Evolutionary conservation across 1,140 invertebrate species (phyloP), one percentile per base, ranked within the genome.

Genomic region (Apis laboriosa): DNA sequence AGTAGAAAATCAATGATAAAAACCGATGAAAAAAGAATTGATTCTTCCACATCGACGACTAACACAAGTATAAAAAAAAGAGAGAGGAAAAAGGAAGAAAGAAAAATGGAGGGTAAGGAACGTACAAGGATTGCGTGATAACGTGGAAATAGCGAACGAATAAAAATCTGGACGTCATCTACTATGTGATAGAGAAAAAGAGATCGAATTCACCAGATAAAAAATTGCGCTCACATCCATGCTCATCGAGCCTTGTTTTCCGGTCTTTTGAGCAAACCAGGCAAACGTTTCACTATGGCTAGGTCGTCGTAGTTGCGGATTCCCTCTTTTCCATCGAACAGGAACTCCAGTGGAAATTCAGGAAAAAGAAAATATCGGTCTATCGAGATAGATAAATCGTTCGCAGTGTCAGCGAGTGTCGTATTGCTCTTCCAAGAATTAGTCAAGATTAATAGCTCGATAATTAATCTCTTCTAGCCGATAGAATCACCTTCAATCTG

Each of bases 191-290:
- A 7, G n/a, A 12, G 24, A 2, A 8, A 51, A 51, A 17, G 55
- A 51, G 60, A 78, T 87, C 55, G 76, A 83, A 86, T 87, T 88
- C 84, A 53, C 43, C 56, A 17, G 53, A n/a, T 77, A 89, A 89
- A 86, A 89, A 83, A 80, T 86, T 86, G 63, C 71, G 60, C 72
- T 86, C 81, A 28, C 76, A 79, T 84, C 73, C 77, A 63, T 70
- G 80, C n/a, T 51, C 72, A 66, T 70, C 72, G 53, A 58, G 56
- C 63, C 88, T 81, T 84, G 70, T 89, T 90, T 90, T 88, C 81
- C 81, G 77, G 43, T n/a, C 81, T 67, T 86, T 90, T 89, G 84
- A 82, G 83, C 84, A 80, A 34, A 53, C 73, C 60, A 56, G 55
- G 53, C 56, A 68, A 80, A 56, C n/a, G 73, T 77, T 77, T 34